Evolutionary conservation across 2,888 invertebrate genomes (phyloP).

Genomic region (Drosophila antonietae): DNA sequence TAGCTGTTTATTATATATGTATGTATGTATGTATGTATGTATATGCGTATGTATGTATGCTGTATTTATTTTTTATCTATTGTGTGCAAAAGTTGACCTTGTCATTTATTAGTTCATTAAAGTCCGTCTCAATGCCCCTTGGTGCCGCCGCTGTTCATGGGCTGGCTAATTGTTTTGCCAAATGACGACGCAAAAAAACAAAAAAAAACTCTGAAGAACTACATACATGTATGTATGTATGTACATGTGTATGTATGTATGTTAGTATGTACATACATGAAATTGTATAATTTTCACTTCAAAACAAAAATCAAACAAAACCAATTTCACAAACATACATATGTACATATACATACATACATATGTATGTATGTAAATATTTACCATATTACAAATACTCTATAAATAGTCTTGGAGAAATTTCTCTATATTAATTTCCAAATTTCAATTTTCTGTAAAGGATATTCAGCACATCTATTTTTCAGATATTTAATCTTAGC

Average conservation of each 20-base stretch:
- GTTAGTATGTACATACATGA: background rate
- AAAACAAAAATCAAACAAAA: background rate
- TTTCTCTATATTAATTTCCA: background rate
- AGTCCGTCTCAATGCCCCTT: slow-evolving; percentile 32
- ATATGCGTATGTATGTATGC: no score
- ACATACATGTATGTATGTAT: no score
- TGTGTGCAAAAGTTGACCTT: slow-evolving; percentile 37
- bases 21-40: background rate
- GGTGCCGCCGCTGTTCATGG: slow-evolving; percentile 14
- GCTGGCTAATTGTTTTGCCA: slow-evolving; percentile 32
- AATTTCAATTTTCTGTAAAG: background rate
- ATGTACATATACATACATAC: no score
- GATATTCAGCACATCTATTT: background rate
- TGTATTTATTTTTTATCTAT: slow-evolving; percentile 9
- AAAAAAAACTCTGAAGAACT: background rate
- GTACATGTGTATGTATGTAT: background rate
- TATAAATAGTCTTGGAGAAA: background rate
- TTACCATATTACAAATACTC: background rate
- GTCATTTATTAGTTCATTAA: slow-evolving; percentile 35
- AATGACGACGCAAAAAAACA: slow-evolving; percentile 21
- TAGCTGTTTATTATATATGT: slow-evolving; percentile 16
- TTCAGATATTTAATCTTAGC: background rate
- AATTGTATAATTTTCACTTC: background rate
- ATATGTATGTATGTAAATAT: no score
- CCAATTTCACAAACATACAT: background rate